Percentiles rank a stretch among this genome's conserved stretches.
Evolutionary conservation across 2,797 vertebrate genomes (phyloP).

Genomic region (Pangasius larnaudii): DNA sequence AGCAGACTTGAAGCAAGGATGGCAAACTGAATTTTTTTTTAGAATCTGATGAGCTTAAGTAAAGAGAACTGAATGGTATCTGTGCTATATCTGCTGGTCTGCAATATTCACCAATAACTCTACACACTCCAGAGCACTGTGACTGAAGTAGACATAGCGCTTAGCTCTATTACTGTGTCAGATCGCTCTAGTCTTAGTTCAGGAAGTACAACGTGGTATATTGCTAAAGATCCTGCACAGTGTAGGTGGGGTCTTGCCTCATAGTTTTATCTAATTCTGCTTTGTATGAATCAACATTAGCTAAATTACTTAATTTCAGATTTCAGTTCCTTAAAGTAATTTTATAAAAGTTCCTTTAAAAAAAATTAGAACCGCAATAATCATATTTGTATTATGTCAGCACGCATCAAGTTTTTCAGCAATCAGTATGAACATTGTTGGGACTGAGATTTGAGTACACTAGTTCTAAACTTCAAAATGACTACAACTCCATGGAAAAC

Average conservation of each 20-base stretch:
- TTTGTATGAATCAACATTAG: not conserved
- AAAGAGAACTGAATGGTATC: not conserved
- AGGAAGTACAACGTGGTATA: not conserved
- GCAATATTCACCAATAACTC: not conserved
- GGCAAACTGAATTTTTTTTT: not conserved
- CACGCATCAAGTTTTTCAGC: not conserved
- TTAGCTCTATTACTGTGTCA: not conserved
- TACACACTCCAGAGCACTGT: not conserved
- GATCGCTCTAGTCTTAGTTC: not conserved
- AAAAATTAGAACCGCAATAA: not conserved
- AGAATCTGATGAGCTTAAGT: too few species aligned
- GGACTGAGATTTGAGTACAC: not conserved
- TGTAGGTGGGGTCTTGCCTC: not conserved
- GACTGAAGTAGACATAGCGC: not conserved
- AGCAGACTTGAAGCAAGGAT: not conserved
- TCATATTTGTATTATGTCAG: not conserved
- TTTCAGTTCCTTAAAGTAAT: too few species aligned
- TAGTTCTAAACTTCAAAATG: not conserved
- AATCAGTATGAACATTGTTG: not conserved
- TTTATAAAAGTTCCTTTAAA: not conserved
- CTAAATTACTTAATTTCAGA: not conserved
- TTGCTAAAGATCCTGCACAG: not conserved
- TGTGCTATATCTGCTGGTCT: not conserved
- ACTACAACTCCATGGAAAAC: not conserved
- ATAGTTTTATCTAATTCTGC: not conserved